Base-by-base conservation (phyloP, 1,140 invertebrate species). In the Dryas iulia region DNA sequence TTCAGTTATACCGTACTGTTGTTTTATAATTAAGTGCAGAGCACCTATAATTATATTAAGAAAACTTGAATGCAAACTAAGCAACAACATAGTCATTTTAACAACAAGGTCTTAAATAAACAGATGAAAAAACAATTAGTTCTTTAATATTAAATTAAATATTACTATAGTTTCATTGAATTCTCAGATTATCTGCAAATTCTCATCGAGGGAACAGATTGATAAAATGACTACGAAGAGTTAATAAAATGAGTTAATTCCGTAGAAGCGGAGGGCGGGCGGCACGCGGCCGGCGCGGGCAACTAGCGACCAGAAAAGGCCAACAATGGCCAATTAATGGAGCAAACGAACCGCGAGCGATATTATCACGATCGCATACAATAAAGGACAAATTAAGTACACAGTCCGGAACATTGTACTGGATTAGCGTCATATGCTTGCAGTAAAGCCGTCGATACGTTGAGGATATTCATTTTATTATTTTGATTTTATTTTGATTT, bases 261-360 rank as follows among this genome's bases (percentile, higher is more conserved):
- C 8, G 30, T 1, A 1, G 30, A 1, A 31, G 63, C 52, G 65
- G 69, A 73, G 73, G 73, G 73, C 72, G 47, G 70, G 23, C 24
- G 71, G 57, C 67, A 54, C 71, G 69, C 68, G 74, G 28, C 25
- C 14, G 25, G 52, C 77, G 47, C 26, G 57, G 18, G 31, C 67
- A 35, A 60, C 67, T 52, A 26, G 35, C 39, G 67, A 39, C 33
- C 56, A 24, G 24, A 57, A 67, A 56, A n/a, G 39, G 63, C 8
- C 60, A 59, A 69, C 80, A 82, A 82, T 79, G 68, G 71, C 71
- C 84, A 88, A 86, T 88, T 88, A 88, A 78, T 76, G 68, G 73
- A 59, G 70, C 81, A 79, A 83, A 84, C 84, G 82, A 82, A 74
- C 72, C 79, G 79, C 64, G 71, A 77, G 74, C 69, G 74, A 81